phyloP scores from a whole-genome alignment of 2,797 vertebrate genomes.

The Xenops minutus region DNA sequence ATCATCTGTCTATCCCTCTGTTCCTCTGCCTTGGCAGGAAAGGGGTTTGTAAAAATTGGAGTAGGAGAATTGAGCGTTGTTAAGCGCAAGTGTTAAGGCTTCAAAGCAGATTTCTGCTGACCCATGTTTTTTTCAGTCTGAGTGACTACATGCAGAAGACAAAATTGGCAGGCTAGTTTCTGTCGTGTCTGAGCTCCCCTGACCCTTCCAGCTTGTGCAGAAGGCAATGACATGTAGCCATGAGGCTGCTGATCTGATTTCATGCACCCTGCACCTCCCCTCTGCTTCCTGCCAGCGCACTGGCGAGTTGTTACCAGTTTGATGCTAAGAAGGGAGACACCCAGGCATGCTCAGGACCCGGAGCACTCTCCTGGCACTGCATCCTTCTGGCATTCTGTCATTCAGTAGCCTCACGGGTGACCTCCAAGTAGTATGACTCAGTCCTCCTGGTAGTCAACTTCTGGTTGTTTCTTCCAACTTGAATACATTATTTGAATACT shows the following conservation, averaged over 20 bases:
- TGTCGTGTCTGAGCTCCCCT: not conserved
- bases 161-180: not conserved
- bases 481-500: not conserved
- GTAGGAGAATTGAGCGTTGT: not conserved
- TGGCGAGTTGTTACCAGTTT: not conserved
- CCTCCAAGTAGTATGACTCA: constrained; percentile 41
- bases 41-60: not conserved
- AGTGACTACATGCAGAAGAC: not conserved
- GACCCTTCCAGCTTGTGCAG: not conserved
- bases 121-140: not conserved
- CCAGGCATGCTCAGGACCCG: rapidly evolving
- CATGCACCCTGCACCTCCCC: rapidly evolving
- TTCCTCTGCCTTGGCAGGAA: not conserved
- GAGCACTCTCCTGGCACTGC: not conserved
- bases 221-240: not conserved
- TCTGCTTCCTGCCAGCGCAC: not conserved
- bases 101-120: not conserved
- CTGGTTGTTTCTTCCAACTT: constrained; percentile 34
- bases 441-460: constrained; percentile 29
- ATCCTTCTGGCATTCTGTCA: not conserved
- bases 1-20: not conserved
- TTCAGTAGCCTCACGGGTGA: constrained; percentile 26
- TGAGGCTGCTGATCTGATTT: not conserved
- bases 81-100: not conserved
- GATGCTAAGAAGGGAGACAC: not conserved